Percentiles rank a stretch among this genome's conserved stretches.
Evolutionary conservation across 2,888 invertebrate species (phyloP).

Genomic region (Acleris laterana): DNA sequence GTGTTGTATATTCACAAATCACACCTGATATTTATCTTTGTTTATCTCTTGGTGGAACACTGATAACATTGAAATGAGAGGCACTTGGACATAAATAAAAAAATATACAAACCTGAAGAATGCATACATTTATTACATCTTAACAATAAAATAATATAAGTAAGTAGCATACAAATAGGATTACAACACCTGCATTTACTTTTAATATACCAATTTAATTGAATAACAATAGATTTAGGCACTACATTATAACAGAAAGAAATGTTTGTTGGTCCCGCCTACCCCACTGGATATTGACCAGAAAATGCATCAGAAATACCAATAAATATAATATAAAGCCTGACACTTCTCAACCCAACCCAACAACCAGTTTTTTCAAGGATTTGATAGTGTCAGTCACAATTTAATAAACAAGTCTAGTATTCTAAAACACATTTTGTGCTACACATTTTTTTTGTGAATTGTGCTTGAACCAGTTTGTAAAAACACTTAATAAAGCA

Average conservation of each 20-base stretch:
- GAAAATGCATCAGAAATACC: constrained; percentile 46
- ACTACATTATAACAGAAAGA: constrained; percentile 35
- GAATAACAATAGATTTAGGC: constrained; percentile 34
- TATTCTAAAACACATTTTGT: constrained; percentile 27
- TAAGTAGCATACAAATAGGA: constrained; percentile 44
- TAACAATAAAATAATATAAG: constrained; percentile 62
- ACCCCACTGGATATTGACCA: constrained; percentile 38
- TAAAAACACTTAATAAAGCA: constrained; percentile 7
- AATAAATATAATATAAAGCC: constrained; percentile 13
- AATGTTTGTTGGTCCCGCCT: constrained; percentile 49
- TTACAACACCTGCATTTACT: constrained; percentile 48
- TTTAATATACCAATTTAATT: constrained; percentile 42
- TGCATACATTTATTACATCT: constrained; percentile 65
- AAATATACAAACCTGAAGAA: constrained; percentile 52
- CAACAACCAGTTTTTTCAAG: constrained; percentile 24
- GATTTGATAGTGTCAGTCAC: constrained; percentile 24
- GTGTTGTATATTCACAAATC: constrained; percentile 13
- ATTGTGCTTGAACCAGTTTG: constrained; percentile 45
- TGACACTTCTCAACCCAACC: constrained; percentile 21
- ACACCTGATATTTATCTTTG: constrained; percentile 12
- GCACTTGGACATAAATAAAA: constrained; percentile 20
- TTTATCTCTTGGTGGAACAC: background rate
- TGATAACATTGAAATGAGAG: constrained; percentile 11
- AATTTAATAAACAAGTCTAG: constrained; percentile 13
- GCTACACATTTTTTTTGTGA: constrained; percentile 39